These are phyloP conservation scores for Geococcyx californianus DNA, from an alignment of 2,113 vertebrate genomes.

Conservation along the genomic window DNA sequence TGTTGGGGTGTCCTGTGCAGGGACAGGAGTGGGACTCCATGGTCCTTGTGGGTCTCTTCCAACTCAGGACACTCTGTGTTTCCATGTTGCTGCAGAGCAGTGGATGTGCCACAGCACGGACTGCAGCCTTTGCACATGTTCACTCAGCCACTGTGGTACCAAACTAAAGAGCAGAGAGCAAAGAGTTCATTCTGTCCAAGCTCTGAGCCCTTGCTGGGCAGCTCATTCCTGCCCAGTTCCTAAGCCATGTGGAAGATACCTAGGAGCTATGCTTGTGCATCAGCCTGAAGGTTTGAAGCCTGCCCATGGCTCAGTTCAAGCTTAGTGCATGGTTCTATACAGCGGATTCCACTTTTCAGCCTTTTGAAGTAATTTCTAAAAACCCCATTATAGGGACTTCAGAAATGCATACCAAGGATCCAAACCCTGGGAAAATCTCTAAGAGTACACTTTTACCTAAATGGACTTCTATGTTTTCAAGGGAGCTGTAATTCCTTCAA, in stretches of 20 bases:
- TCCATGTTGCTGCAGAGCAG: not conserved
- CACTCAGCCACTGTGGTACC: not conserved
- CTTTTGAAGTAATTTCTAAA: not conserved
- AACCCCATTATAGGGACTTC: not conserved
- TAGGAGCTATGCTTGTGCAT: not conserved
- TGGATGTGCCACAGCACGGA: accelerated
- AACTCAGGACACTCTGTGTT: not conserved
- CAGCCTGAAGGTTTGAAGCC: not conserved
- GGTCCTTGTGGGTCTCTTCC: no score
- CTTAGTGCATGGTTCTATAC: not conserved
- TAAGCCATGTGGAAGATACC: not conserved
- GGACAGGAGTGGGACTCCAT: no score
- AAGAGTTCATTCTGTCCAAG: not conserved
- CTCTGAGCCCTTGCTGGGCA: accelerated
- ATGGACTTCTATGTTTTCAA: not conserved
- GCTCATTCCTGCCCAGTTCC: not conserved
- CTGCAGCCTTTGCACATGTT: not conserved
- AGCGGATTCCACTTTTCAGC: not conserved
- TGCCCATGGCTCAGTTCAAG: not conserved
- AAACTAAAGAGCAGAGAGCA: not conserved
- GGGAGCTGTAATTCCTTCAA: not conserved
- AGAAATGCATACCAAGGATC: not conserved
- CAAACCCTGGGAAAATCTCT: not conserved
- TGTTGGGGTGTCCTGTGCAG: no score
- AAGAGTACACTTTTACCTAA: not conserved